phyloP scores from a whole-genome alignment of 2,113 vertebrate genomes.

The Mobula birostris region DNA sequence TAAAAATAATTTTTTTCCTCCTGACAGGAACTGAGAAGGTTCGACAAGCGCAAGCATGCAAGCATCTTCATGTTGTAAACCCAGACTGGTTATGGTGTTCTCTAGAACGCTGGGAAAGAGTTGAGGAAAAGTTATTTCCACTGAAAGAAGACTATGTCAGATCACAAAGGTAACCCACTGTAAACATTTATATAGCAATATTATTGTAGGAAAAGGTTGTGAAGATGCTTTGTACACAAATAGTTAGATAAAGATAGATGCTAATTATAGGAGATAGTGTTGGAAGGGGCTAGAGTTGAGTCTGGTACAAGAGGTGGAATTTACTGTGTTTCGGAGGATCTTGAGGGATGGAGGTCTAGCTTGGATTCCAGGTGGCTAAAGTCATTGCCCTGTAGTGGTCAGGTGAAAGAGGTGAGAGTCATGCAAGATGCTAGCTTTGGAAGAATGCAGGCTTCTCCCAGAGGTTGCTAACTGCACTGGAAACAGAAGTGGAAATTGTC shows the following conservation, averaged over 20 bases:
- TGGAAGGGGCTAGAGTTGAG: background rate
- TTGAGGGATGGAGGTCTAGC: background rate
- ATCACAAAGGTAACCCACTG: slow-evolving; percentile 61
- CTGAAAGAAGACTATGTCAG: slow-evolving; percentile 77
- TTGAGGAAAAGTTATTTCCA: slow-evolving; percentile 86
- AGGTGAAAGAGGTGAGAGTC: background rate
- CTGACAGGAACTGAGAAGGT: slow-evolving; percentile 89
- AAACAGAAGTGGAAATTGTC: background rate
- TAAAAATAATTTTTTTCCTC: background rate
- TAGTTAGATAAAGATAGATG: background rate
- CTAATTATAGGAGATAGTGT: background rate
- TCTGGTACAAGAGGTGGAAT: background rate
- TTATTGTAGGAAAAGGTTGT: background rate
- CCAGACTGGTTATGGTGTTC: slow-evolving; percentile 97
- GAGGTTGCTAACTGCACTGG: too few relatives aligned
- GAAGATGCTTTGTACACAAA: background rate
- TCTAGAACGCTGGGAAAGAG: slow-evolving; percentile 90
- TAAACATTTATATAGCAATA: background rate
- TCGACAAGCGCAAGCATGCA: slow-evolving; percentile 77
- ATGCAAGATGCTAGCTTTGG: background rate
- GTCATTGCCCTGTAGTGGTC: background rate
- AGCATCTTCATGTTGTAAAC: slow-evolving; percentile 80
- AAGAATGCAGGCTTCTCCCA: background rate
- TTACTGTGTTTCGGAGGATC: background rate
- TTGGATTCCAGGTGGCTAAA: background rate